Percentiles rank a stretch among this genome's conserved stretches.
phyloP scores from a whole-genome alignment of 1,140 invertebrate genomes.

The Drosophila subpulchrella region DNA sequence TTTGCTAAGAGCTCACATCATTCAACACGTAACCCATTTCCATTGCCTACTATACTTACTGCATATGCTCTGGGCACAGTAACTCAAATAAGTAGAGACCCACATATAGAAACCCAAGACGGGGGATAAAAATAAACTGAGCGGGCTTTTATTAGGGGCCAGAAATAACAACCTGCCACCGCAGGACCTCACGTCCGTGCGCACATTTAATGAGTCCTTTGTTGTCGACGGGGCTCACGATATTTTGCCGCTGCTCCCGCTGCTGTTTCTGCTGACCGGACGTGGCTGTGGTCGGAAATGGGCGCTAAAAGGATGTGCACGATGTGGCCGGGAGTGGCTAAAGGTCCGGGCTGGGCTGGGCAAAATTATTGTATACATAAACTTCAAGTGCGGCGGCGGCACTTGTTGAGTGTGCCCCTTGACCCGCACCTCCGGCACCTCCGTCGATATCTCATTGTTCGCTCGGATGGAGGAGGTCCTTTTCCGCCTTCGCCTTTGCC shows the following conservation, averaged over 20 bases:
- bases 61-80: slow-evolving; percentile 43
- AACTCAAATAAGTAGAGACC: slow-evolving; percentile 43
- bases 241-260: slow-evolving; percentile 33
- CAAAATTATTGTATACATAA: slow-evolving; percentile 73
- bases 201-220: slow-evolving; percentile 75
- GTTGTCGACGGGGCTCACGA: slow-evolving; percentile 46
- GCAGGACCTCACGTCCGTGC: slow-evolving; percentile 48
- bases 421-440: slow-evolving; percentile 28
- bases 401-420: slow-evolving; percentile 66
- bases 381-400: slow-evolving; percentile 54
- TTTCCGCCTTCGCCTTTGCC: slow-evolving; percentile 32
- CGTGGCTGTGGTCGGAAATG: slow-evolving; percentile 73
- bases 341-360: slow-evolving; percentile 13
- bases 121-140: slow-evolving; percentile 64
- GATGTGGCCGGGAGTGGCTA: slow-evolving; percentile 4
- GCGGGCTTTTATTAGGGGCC: slow-evolving; percentile 56
- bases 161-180: slow-evolving; percentile 15
- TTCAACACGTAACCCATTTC: slow-evolving; percentile 72
- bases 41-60: slow-evolving; percentile 4
- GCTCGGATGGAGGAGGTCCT: slow-evolving; percentile 28
- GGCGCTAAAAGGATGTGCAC: slow-evolving; percentile 69
- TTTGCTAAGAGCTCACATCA: slow-evolving; percentile 54
- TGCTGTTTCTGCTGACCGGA: slow-evolving; percentile 56
- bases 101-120: slow-evolving; percentile 54
- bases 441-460: slow-evolving; percentile 60